Conservation (phyloP, 2,797 vertebrate genomes). For the Darevskia nairensis region DNA sequence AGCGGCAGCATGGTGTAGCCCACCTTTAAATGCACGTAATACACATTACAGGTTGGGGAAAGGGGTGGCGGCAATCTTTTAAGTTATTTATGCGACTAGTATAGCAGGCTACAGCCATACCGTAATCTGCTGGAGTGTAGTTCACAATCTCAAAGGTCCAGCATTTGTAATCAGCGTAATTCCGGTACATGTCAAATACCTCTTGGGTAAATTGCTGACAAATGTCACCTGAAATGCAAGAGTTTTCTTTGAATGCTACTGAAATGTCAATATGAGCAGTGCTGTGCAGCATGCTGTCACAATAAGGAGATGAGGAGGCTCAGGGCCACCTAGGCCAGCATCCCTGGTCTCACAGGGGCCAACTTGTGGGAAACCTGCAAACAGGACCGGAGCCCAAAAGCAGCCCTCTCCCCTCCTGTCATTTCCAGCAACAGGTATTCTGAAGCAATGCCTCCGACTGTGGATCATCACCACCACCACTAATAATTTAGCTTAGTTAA, state of each 20-base stretch:
- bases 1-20: slow-evolving; percentile 91
- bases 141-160: slow-evolving; percentile 92
- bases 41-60: background rate
- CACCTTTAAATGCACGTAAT: slow-evolving; percentile 78
- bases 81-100: background rate
- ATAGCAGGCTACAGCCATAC: slow-evolving; percentile 69
- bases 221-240: slow-evolving; percentile 88
- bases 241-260: slow-evolving; percentile 3
- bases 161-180: slow-evolving; percentile 84
- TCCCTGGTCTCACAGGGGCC: too few species aligned
- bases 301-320: too few species aligned
- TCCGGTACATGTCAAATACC: slow-evolving; percentile 94
- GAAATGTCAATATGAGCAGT: background rate
- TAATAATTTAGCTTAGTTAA: slow-evolving; percentile 24
- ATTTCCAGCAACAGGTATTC: too few species aligned
- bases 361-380: too few species aligned
- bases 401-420: too few species aligned
- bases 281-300: background rate
- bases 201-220: slow-evolving; percentile 96
- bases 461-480: background rate
- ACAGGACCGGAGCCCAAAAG: too few species aligned
- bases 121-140: slow-evolving; percentile 86
- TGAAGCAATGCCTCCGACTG: too few species aligned
- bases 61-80: background rate
- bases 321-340: too few species aligned